A percentile compares a stretch with the other conserved stretches of the same genome.
Evolutionary conservation across 1,140 invertebrate species (phyloP).

Genomic region (Teleogryllus occipitalis): DNA sequence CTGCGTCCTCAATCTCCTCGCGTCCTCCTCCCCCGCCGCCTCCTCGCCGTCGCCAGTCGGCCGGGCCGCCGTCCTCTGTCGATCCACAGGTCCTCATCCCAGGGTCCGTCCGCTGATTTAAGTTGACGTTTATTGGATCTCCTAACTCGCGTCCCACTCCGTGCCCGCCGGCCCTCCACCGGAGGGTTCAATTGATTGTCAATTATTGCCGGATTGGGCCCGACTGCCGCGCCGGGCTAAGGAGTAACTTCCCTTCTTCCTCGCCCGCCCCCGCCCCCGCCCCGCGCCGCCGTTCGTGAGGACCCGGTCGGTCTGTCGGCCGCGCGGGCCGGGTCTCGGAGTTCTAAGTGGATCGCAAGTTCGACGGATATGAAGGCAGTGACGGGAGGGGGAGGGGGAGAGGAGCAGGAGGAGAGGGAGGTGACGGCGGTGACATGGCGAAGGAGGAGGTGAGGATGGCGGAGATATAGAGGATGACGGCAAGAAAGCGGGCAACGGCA

Average conservation of each 20-base stretch:
- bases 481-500: too few species aligned
- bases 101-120: neutral
- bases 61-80: neutral
- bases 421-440: neutral
- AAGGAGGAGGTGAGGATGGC: too few species aligned
- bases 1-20: too few species aligned
- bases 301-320: neutral
- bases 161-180: neutral
- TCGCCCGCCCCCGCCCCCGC: too few species aligned
- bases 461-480: too few species aligned
- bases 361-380: too few species aligned
- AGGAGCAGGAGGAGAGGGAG: neutral
- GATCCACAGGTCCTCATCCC: neutral
- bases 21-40: too few species aligned
- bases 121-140: conserved; percentile 1
- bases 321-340: too few species aligned
- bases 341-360: too few species aligned
- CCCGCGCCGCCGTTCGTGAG: neutral
- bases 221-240: neutral
- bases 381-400: too few species aligned
- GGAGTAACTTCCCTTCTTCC: neutral
- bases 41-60: too few species aligned
- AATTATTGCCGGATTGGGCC: conserved; percentile 3
- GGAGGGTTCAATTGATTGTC: neutral
- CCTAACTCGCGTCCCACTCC: neutral